Evolutionary conservation across 1,140 invertebrate genomes (phyloP).

Genomic region (Pantala flavescens): DNA sequence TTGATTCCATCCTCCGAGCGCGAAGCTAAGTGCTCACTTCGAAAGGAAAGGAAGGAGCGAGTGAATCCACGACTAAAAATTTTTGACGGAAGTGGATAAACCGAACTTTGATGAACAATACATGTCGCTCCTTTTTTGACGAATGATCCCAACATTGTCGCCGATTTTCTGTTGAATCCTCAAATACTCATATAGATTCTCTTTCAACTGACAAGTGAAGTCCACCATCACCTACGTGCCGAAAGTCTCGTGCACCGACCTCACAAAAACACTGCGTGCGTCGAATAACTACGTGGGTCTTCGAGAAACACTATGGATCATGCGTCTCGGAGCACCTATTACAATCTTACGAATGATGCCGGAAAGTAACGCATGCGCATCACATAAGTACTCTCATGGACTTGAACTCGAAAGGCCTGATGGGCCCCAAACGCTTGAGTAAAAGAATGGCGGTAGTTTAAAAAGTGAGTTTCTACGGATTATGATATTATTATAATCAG

Average conservation of each 20-base stretch:
- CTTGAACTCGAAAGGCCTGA: no score
- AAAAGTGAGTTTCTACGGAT: no score
- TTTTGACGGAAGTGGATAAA: neutral
- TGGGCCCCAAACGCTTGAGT: no score
- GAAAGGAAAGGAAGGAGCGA: neutral
- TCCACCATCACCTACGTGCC: constrained; percentile 2
- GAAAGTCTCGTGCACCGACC: neutral
- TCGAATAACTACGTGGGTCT: neutral
- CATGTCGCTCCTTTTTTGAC: neutral
- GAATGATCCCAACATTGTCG: neutral
- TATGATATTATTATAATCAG: no score
- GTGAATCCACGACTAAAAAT: neutral
- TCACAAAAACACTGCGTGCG: neutral
- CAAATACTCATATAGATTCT: neutral
- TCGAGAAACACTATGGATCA: neutral
- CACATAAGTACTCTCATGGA: neutral
- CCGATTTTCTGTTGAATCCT: neutral
- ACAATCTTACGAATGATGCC: neutral
- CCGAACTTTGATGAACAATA: neutral
- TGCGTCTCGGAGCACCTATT: neutral
- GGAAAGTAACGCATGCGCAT: neutral
- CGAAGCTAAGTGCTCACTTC: neutral
- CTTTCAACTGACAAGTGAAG: neutral
- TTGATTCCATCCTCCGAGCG: neutral
- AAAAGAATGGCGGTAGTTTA: no score